Base-by-base conservation (phyloP, 1,140 invertebrate genomes). In the Batillaria attramentaria region DNA sequence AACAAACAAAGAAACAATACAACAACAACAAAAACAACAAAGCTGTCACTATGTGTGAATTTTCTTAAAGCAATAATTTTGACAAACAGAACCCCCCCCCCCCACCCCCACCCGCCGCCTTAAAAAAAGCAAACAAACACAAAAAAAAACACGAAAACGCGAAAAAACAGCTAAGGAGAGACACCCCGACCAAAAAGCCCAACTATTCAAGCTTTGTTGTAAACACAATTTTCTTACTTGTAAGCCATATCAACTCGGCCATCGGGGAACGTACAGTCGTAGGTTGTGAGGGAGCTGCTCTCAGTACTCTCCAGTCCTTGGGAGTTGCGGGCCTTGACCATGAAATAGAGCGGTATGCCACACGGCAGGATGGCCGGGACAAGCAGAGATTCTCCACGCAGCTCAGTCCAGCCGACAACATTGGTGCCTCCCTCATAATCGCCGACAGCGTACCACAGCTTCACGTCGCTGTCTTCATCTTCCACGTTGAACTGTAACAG, bases 291-390 rank as follows among this genome's bases (percentile, higher is more conserved):
- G n/a, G 54, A 72, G 54, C 84, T 84, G 20, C 73, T 43, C 0
- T 75, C 43, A 16, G 41, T 50, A 31, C 50, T 68, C 16, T 41
- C 57, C 31, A 75, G 28, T 28, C 81, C 81, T 68, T 84, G 77
- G 24, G 69, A 75, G 60, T 85, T 85, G 28, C 24, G 62, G 33
- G 79, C 84, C 68, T 81, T 82, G 6, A 85, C 80, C 5, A 83
- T 80, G 42, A 73, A 85, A 54, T 82, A 82, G 16, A 85, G 60
- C 43, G 84, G 84, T 28, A 85, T 78, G 46, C 82, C 82, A 70
- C 79, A 70, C 6, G 78, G 79, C 60, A 83, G 46, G 4, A 62
- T 20, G 1, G 62, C 42, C 31, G 83, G 83, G 1, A 77, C 68
- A 35, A 74, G 46, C 1, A 73, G 69, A 28, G 82, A 79, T 6